Percentiles rank a stretch among this genome's conserved stretches.
These are phyloP conservation scores for Phengaris arion DNA, from an alignment of 2,888 invertebrate species.

Conservation along the genomic window DNA sequence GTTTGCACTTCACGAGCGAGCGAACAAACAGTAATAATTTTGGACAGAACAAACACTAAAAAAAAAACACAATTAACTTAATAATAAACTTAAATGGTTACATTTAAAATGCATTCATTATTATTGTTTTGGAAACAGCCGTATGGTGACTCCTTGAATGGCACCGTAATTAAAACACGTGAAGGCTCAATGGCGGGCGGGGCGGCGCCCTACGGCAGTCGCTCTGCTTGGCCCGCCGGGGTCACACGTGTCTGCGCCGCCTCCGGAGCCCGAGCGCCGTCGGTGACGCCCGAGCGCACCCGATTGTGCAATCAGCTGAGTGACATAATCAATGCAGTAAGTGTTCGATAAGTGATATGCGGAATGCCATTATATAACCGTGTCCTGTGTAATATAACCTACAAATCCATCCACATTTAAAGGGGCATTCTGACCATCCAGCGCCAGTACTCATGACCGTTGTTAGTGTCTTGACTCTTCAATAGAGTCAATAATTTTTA, in stretches of 20 bases:
- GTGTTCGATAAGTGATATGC: constrained; percentile 60
- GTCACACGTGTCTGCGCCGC: constrained; percentile 61
- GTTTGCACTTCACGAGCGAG: too few relatives aligned
- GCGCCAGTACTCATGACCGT: too few relatives aligned
- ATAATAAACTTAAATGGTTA: too few relatives aligned
- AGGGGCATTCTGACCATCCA: neutral
- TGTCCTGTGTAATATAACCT: constrained; percentile 39
- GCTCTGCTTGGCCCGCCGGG: constrained; percentile 72
- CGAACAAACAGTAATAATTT: too few relatives aligned
- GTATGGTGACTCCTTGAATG: constrained; percentile 8
- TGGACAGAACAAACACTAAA: too few relatives aligned
- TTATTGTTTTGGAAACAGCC: neutral
- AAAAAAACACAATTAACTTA: too few relatives aligned
- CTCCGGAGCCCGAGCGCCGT: neutral
- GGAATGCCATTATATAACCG: constrained; percentile 70
- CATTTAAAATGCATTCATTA: too few relatives aligned
- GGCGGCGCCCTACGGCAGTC: constrained; percentile 74
- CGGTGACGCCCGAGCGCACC: constrained; percentile 40
- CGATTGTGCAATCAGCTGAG: constrained; percentile 68
- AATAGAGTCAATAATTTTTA: too few relatives aligned
- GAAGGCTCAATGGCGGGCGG: constrained; percentile 62
- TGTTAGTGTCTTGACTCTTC: too few relatives aligned
- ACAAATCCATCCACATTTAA: neutral
- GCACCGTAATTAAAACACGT: constrained; percentile 46
- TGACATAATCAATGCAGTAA: constrained; percentile 77